These are phyloP conservation scores for Cephus sareptanus DNA, from an alignment of 2,888 invertebrate genomes.

Conservation along the genomic window DNA sequence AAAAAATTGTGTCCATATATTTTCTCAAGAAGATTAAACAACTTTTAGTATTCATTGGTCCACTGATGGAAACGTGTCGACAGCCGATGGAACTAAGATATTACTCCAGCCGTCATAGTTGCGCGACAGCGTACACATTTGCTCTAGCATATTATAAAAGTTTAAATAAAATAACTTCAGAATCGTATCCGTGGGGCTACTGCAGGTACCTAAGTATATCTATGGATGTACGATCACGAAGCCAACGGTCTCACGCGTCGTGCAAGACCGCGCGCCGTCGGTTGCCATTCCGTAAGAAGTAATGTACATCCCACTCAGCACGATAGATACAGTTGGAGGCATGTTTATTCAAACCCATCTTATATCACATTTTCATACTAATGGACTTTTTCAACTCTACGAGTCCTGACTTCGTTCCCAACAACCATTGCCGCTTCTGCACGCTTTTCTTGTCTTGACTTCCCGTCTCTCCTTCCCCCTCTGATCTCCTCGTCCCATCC, in stretches of 20 bases:
- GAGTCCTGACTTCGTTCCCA: background rate
- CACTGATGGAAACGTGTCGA: background rate
- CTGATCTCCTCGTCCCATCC: slow-evolving; percentile 6
- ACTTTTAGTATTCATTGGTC: background rate
- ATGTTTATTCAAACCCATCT: slow-evolving; percentile 56
- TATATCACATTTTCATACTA: slow-evolving; percentile 60
- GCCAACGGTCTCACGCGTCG: background rate
- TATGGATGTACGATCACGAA: background rate
- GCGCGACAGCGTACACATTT: slow-evolving; percentile 28
- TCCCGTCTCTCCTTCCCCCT: background rate
- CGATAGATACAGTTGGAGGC: slow-evolving; percentile 18
- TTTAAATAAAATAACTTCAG: slow-evolving; percentile 61
- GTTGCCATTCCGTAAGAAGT: slow-evolving; percentile 22
- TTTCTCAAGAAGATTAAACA: background rate
- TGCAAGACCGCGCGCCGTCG: background rate
- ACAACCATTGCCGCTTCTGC: background rate
- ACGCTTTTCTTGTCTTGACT: background rate
- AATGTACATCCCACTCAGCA: slow-evolving; percentile 29
- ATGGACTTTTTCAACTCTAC: slow-evolving; percentile 54
- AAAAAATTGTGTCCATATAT: background rate
- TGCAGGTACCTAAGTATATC: background rate
- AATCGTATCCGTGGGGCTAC: slow-evolving; percentile 29
- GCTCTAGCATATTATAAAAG: slow-evolving; percentile 45
- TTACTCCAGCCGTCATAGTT: slow-evolving; percentile 13
- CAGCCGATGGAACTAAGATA: background rate